Percentiles rank a stretch among this genome's conserved stretches.
Conservation (phyloP, 2,797 vertebrate genomes). For the Coregonus sp. region DNA sequence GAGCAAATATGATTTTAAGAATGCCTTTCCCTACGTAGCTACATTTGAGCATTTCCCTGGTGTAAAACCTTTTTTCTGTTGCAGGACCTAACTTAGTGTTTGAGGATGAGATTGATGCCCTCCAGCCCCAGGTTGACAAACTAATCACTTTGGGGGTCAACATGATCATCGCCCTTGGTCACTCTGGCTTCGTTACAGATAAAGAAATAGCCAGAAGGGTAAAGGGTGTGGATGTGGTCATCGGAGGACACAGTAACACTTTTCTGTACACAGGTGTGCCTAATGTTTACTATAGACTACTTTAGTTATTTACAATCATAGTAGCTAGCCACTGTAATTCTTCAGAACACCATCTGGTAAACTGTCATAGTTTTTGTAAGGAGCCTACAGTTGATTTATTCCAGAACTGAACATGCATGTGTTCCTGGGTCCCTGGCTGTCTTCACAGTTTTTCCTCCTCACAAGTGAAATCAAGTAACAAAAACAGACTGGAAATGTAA, state of each 20-base stretch:
- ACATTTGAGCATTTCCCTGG: background rate
- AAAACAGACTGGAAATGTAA: too few relatives aligned
- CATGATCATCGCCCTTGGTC: constrained; percentile 94
- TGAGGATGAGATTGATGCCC: constrained; percentile 82
- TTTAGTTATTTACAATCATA: background rate
- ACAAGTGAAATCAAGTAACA: too few relatives aligned
- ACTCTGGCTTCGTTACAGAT: constrained; percentile 88
- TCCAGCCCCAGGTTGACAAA: constrained; percentile 84
- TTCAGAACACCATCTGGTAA: background rate
- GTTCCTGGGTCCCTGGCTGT: too few relatives aligned
- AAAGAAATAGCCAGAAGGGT: constrained; percentile 84
- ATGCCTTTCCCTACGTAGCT: background rate
- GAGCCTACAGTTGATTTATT: background rate
- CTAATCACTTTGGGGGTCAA: constrained; percentile 80
- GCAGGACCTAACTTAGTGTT: constrained; percentile 82
- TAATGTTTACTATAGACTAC: background rate
- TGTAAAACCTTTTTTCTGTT: constrained; percentile 4
- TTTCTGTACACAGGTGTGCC: constrained; percentile 90
- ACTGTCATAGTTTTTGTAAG: background rate
- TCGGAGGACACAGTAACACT: constrained; percentile 93
- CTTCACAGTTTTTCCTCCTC: too few relatives aligned
- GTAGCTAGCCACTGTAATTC: background rate
- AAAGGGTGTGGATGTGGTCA: constrained; percentile 86
- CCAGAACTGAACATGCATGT: too few relatives aligned
- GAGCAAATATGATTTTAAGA: background rate